These are phyloP conservation scores for Melanargia galathea DNA, from an alignment of 2,888 invertebrate species.

Conservation along the genomic window DNA sequence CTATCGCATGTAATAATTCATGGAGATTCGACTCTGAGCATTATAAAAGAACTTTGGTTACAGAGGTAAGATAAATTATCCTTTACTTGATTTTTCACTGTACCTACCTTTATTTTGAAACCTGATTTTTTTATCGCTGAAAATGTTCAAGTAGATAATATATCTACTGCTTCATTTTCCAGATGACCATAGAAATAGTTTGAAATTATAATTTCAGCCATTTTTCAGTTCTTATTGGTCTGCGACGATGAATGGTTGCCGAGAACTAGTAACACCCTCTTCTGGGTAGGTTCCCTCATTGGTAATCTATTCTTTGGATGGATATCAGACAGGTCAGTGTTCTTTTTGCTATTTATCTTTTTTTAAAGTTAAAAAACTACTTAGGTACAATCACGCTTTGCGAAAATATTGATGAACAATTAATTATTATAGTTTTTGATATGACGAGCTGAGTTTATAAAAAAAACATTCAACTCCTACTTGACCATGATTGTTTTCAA, in stretches of 20 bases:
- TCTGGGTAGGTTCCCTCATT: conserved; percentile 86
- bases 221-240: conserved; percentile 82
- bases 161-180: no score
- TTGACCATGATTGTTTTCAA: no score
- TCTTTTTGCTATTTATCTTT: not conserved
- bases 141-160: no score
- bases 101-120: no score
- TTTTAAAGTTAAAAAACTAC: no score
- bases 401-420: no score
- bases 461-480: no score
- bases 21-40: conserved; percentile 84
- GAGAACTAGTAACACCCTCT: conserved; percentile 84
- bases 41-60: conserved; percentile 84
- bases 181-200: conserved; percentile 1
- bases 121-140: no score
- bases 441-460: no score
- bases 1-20: conserved; percentile 77
- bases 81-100: not conserved
- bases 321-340: conserved; percentile 83
- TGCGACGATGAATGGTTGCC: conserved; percentile 85
- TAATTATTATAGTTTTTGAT: no score
- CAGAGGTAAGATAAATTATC: conserved; percentile 73
- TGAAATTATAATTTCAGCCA: not conserved
- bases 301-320: conserved; percentile 86
- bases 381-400: not conserved